phyloP scores from a whole-genome alignment of 2,888 invertebrate genomes.

The Entomobrya proxima region DNA sequence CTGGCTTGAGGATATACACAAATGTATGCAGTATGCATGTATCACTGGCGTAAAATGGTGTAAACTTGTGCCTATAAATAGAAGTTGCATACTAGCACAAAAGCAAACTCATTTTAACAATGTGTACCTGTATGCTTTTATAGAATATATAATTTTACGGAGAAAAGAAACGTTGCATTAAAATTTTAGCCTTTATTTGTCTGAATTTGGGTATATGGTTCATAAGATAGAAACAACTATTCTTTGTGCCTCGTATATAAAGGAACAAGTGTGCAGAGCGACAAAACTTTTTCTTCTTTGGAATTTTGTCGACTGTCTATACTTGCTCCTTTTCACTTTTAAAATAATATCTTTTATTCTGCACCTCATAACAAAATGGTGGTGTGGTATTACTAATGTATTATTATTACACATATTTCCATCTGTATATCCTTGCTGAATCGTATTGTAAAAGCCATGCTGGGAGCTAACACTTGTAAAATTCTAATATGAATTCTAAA shows the following conservation, averaged over 20 bases:
- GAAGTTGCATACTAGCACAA: no score
- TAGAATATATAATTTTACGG: constrained; percentile 4
- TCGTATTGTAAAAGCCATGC: not conserved
- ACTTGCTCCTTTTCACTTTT: not conserved
- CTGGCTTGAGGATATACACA: not conserved
- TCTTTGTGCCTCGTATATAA: not conserved
- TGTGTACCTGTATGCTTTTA: not conserved
- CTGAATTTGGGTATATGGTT: constrained; percentile 4
- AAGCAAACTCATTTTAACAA: not conserved
- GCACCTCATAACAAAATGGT: not conserved
- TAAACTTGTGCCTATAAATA: not conserved
- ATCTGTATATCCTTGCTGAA: not conserved
- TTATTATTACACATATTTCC: not conserved
- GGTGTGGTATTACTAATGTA: constrained; percentile 12
- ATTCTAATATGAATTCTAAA: constrained; percentile 25
- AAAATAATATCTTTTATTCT: not conserved
- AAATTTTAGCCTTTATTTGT: constrained; percentile 28
- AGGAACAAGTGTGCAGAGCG: constrained; percentile 37
- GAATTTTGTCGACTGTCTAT: not conserved
- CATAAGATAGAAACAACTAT: not conserved
- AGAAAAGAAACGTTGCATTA: constrained; percentile 17
- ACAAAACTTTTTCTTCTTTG: constrained; percentile 40
- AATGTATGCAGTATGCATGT: not conserved
- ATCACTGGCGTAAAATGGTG: not conserved
- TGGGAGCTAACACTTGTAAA: constrained; percentile 20